Evolutionary conservation across 2,113 vertebrate genomes (phyloP).

Genomic region (Plecturocebus donacophilus): DNA sequence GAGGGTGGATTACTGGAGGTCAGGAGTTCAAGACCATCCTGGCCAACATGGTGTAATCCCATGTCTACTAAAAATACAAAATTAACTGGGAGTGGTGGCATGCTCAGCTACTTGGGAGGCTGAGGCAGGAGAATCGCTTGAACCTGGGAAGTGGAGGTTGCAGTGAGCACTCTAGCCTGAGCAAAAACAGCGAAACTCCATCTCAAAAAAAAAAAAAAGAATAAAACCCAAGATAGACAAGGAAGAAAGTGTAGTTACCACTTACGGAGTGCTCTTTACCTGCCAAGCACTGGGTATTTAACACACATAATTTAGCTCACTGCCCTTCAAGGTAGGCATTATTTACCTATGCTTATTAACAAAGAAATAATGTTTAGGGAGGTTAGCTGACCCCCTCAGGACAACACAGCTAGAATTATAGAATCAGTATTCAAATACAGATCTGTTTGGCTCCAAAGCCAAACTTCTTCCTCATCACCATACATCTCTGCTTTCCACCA

Average conservation of each 20-base stretch:
- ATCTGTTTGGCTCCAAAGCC: conserved; percentile 17
- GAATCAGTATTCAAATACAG: conserved; percentile 30
- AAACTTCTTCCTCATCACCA: not conserved
- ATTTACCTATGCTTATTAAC: conserved; percentile 8
- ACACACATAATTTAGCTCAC: not conserved
- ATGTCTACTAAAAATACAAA: too few species aligned
- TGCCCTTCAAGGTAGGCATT: not conserved
- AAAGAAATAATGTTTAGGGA: conserved; percentile 40
- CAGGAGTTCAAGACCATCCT: too few species aligned
- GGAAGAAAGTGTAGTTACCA: not conserved
- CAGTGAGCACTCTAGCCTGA: too few species aligned
- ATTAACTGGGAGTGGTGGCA: too few species aligned
- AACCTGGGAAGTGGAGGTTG: too few species aligned
- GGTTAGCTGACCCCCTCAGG: not conserved
- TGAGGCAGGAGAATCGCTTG: too few species aligned
- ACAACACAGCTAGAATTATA: conserved; percentile 19
- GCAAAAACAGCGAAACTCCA: too few species aligned
- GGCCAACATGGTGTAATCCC: too few species aligned
- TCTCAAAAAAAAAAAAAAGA: too few species aligned
- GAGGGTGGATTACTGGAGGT: too few species aligned
- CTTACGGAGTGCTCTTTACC: not conserved
- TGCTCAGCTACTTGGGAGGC: too few species aligned
- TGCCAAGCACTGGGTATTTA: not conserved
- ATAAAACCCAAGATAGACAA: not conserved
- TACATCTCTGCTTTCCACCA: not conserved